These are phyloP conservation scores for Triplophysa tibetana DNA, from an alignment of 2,113 vertebrate genomes.

Conservation along the genomic window DNA sequence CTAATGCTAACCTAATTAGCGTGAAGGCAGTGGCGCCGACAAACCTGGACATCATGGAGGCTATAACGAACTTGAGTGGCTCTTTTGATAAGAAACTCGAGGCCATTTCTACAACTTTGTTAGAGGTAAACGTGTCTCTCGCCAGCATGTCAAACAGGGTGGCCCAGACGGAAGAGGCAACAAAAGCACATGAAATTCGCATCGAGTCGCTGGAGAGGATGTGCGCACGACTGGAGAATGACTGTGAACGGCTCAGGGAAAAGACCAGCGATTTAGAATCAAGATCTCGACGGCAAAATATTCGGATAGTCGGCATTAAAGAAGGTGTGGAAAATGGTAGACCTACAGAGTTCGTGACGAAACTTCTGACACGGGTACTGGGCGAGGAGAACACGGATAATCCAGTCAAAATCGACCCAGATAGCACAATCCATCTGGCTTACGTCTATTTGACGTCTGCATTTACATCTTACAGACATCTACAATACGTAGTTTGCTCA, in stretches of 20 bases:
- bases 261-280: not conserved
- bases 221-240: not conserved
- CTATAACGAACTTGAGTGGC: not conserved
- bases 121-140: not conserved
- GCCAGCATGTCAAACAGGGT: not conserved
- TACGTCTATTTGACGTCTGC: too few relatives aligned
- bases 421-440: too few relatives aligned
- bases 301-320: not conserved
- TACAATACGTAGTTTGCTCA: too few relatives aligned
- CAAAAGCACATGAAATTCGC: not conserved
- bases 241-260: not conserved
- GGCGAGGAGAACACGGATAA: not conserved
- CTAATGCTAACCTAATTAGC: not conserved
- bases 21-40: too few relatives aligned
- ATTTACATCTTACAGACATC: too few relatives aligned
- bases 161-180: not conserved
- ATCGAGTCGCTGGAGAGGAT: not conserved
- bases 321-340: not conserved
- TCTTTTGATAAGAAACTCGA: not conserved
- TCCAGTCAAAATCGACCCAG: not conserved
- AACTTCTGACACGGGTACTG: not conserved
- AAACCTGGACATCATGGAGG: not conserved
- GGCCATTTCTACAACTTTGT: not conserved
- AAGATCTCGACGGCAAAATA: not conserved
- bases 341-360: not conserved